Conservation (phyloP, 2,888 invertebrate species). For the Cremastinae sp. region DNA sequence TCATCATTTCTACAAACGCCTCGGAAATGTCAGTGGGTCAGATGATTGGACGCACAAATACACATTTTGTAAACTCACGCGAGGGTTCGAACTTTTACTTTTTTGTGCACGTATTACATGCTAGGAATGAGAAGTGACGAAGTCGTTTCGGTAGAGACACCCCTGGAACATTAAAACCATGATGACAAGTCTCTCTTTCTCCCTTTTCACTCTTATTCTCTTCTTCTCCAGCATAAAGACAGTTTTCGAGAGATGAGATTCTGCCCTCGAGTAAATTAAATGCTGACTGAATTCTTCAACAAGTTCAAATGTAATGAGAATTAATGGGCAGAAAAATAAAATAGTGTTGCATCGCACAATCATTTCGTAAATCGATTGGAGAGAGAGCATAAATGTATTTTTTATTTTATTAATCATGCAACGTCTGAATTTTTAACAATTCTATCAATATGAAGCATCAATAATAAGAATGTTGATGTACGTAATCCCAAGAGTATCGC, state of each 20-base stretch:
- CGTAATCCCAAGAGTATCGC: not conserved
- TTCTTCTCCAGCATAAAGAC: not conserved
- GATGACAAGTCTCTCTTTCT: constrained; percentile 38
- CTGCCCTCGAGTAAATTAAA: constrained; percentile 36
- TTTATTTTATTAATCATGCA: too few species aligned
- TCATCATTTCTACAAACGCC: constrained; percentile 59
- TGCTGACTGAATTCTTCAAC: constrained; percentile 36
- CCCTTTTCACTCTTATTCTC: not conserved
- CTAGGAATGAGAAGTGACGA: constrained; percentile 59
- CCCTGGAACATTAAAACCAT: constrained; percentile 46
- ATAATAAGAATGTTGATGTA: not conserved
- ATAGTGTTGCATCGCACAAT: too few species aligned
- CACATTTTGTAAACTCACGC: not conserved
- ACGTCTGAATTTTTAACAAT: too few species aligned
- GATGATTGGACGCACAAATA: constrained; percentile 64
- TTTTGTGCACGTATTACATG: constrained; percentile 46
- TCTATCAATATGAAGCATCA: too few species aligned
- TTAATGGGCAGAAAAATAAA: constrained; percentile 9
- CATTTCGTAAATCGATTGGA: too few species aligned
- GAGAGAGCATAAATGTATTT: too few species aligned
- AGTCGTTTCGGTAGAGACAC: constrained; percentile 74
- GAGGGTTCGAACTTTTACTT: constrained; percentile 5
- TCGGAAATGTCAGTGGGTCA: constrained; percentile 74
- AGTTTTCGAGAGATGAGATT: constrained; percentile 27
- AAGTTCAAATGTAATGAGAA: constrained; percentile 4